phyloP scores from a whole-genome alignment of 1,140 invertebrate species.

The Drosophila dunni region DNA sequence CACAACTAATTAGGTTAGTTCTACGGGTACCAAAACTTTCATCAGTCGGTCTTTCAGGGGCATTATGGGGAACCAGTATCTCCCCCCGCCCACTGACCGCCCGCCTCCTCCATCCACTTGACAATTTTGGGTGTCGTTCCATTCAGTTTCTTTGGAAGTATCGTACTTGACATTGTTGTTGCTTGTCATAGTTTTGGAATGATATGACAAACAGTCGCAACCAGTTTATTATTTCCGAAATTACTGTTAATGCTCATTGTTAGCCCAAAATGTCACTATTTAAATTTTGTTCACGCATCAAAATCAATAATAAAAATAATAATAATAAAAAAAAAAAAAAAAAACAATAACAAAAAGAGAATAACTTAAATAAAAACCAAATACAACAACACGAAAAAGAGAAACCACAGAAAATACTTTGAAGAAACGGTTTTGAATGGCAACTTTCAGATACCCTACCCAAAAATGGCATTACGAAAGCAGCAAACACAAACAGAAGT shows the following conservation, averaged over 20 bases:
- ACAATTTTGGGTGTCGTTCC: conserved; percentile 56
- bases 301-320: conserved; percentile 73
- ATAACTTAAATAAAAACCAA: conserved; percentile 55
- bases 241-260: conserved; percentile 81
- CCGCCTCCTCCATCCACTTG: neutral
- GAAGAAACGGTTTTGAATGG: neutral
- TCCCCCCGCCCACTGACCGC: too few species aligned
- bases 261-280: conserved; percentile 80
- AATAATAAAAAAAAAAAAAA: conserved; percentile 7
- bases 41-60: neutral
- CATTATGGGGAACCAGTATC: conserved; percentile 7
- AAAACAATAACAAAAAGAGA: conserved; percentile 38
- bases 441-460: conserved; percentile 52
- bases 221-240: conserved; percentile 82
- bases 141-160: conserved; percentile 57
- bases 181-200: conserved; percentile 56
- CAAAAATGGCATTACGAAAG: conserved; percentile 27
- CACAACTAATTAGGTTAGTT: too few species aligned
- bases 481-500: neutral
- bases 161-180: conserved; percentile 51
- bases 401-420: conserved; percentile 50
- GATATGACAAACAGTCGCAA: conserved; percentile 73
- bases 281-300: conserved; percentile 80
- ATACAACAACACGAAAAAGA: conserved; percentile 55
- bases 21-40: too few species aligned